phyloP scores from a whole-genome alignment of 2,113 vertebrate genomes.

The Dromiciops gliroides region DNA sequence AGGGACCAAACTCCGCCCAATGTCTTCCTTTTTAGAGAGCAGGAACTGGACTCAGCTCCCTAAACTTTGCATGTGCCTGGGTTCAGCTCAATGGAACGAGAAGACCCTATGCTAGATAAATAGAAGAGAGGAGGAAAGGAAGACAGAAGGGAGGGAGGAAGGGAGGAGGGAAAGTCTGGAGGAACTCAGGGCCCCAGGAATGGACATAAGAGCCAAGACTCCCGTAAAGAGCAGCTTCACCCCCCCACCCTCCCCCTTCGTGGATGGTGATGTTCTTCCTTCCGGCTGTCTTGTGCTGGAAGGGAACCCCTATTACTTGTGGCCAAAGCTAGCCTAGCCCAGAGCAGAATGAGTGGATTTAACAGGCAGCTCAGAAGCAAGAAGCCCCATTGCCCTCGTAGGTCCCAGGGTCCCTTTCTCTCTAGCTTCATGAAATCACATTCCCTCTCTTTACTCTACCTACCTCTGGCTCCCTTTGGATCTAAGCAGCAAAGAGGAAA shows the following conservation, averaged over 20 bases:
- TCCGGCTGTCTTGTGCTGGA: neutral
- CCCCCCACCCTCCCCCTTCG: too few species aligned
- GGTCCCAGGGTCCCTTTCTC: neutral
- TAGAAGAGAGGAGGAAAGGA: neutral
- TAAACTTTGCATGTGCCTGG: too few species aligned
- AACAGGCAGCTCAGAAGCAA: neutral
- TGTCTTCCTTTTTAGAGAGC: neutral
- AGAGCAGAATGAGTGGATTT: neutral
- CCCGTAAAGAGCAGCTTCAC: neutral
- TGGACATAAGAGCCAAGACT: neutral
- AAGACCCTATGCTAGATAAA: neutral
- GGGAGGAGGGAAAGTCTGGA: neutral
- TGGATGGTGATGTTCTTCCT: neutral
- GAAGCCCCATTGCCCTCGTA: neutral
- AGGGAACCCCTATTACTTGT: neutral
- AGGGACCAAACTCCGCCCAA: neutral
- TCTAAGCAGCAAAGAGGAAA: neutral
- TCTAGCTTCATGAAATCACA: neutral
- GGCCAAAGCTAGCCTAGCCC: neutral
- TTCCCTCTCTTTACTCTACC: neutral
- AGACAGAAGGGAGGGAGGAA: too few species aligned
- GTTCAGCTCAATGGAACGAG: too few species aligned
- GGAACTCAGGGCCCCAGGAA: neutral
- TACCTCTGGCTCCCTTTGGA: neutral
- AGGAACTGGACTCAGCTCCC: too few species aligned